Conservation (phyloP, 2,113 vertebrate species). For the Hyaena hyaena region DNA sequence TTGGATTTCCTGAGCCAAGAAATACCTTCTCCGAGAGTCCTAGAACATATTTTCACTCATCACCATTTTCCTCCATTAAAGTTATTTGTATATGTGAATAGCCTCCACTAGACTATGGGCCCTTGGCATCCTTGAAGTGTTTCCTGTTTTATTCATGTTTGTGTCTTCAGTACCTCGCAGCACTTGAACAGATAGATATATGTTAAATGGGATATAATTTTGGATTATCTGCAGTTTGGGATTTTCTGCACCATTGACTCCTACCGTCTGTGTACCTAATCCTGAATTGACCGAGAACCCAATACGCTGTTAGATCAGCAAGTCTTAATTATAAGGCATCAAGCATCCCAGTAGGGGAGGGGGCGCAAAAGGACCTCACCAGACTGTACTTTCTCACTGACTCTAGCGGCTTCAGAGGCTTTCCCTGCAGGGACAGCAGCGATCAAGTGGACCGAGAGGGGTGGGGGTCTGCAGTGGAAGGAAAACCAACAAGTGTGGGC, state of each 20-base stretch:
- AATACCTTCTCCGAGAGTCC: not conserved
- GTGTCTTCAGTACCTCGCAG: not conserved
- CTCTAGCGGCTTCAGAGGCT: not conserved
- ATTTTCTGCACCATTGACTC: constrained; percentile 36
- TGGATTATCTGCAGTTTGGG: constrained; percentile 8
- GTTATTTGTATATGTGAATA: not conserved
- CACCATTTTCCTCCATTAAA: not conserved
- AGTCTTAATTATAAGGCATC: constrained; percentile 1
- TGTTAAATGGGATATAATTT: constrained; percentile 43
- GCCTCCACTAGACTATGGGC: not conserved
- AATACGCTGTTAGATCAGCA: not conserved
- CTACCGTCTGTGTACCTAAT: not conserved
- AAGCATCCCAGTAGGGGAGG: not conserved
- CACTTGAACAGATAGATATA: constrained; percentile 34
- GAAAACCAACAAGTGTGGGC: not conserved
- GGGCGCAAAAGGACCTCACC: not conserved
- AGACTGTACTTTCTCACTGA: not conserved
- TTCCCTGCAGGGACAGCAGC: not conserved
- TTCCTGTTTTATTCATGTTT: constrained; percentile 21
- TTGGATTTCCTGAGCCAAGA: not conserved
- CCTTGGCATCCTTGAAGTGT: not conserved
- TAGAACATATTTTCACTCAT: not conserved
- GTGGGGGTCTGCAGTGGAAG: not conserved
- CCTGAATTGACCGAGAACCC: not conserved
- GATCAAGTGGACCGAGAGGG: not conserved